Evolutionary conservation across 2,113 vertebrate species (phyloP).

Genomic region (Acanthochromis polyacanthus): DNA sequence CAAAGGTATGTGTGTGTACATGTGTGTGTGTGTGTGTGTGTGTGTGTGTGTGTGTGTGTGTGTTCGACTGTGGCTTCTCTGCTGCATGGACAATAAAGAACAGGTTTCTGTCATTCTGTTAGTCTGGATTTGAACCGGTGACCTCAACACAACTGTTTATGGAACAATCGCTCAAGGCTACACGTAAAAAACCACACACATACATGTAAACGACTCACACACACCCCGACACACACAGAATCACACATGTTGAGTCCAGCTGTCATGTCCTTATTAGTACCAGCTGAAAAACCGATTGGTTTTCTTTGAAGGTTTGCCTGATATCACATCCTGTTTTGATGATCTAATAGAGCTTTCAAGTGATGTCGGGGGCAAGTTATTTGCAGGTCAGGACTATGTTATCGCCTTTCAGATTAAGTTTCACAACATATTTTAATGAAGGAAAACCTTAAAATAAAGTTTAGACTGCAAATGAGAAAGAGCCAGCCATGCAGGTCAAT

Average conservation of each 20-base stretch:
- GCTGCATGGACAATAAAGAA: conserved; percentile 30
- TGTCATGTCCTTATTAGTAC: conserved; percentile 44
- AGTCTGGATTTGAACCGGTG: conserved; percentile 40
- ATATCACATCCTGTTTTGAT: conserved; percentile 56
- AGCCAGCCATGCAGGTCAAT: background rate
- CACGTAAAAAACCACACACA: conserved; percentile 20
- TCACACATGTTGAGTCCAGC: conserved; percentile 58
- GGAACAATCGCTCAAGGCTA: conserved; percentile 18
- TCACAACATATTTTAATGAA: background rate
- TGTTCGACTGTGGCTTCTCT: conserved; percentile 33
- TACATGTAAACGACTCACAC: conserved; percentile 5
- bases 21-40: conserved; percentile 24
- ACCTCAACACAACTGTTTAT: conserved; percentile 58
- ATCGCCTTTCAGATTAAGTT: background rate
- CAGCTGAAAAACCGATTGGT: conserved; percentile 48
- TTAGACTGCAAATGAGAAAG: background rate
- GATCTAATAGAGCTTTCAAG: conserved; percentile 53
- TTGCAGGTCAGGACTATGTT: background rate
- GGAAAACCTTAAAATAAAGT: background rate
- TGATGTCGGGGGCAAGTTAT: conserved; percentile 24
- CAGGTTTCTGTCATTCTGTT: conserved; percentile 49
- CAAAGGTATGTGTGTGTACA: conserved; percentile 18
- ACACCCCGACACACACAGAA: conserved; percentile 22
- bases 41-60: conserved; percentile 12
- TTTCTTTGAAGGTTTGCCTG: conserved; percentile 31